Conservation (phyloP, 2,888 invertebrate species). For the Silvanus unidentatus region DNA sequence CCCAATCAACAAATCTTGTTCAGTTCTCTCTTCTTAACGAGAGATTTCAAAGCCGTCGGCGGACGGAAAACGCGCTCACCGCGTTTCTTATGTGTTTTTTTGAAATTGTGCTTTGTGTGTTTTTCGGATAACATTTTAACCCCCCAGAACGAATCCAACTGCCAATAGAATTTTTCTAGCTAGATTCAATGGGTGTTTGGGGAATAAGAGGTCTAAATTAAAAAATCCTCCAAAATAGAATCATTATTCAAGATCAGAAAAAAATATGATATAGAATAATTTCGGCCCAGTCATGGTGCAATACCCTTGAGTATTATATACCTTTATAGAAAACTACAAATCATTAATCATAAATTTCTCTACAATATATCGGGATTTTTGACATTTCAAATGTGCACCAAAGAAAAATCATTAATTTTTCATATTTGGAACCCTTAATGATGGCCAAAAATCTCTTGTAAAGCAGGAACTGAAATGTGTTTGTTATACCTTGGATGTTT, state of each 20-base stretch:
- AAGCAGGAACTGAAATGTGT: no score
- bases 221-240: constrained; percentile 26
- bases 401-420: constrained; percentile 51
- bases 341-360: constrained; percentile 47
- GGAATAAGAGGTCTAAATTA: constrained; percentile 20
- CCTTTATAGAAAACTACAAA: constrained; percentile 17
- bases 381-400: constrained; percentile 44
- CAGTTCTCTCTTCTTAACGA: no score
- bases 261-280: constrained; percentile 22
- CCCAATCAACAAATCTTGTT: no score
- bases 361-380: constrained; percentile 43
- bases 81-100: no score
- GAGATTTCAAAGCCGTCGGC: no score
- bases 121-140: no score
- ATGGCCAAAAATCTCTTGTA: no score
- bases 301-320: constrained; percentile 41
- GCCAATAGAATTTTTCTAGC: constrained; percentile 36
- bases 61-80: no score
- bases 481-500: constrained; percentile 18
- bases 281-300: constrained; percentile 39
- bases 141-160: constrained; percentile 35
- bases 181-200: constrained; percentile 33
- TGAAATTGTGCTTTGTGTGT: not conserved
- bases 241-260: constrained; percentile 35
- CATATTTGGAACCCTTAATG: constrained; percentile 42